A percentile compares a stretch with the other conserved stretches of the same genome.
Conservation (phyloP, 2,113 vertebrate genomes). For the Mystacornis crossleyi region DNA sequence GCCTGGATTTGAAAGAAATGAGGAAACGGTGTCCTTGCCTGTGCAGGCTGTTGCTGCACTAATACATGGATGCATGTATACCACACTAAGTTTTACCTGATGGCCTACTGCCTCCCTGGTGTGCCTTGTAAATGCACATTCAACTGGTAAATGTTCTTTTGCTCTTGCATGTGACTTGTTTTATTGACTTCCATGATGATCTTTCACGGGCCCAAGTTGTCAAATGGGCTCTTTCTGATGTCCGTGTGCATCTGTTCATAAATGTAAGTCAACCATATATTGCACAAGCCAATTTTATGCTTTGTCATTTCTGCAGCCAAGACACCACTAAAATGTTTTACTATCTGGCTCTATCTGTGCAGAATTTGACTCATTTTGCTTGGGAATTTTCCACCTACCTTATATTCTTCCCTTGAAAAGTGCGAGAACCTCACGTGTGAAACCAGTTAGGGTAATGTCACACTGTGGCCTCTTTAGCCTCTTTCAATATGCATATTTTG, state of each 20-base stretch:
- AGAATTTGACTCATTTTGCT: background rate
- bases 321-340: background rate
- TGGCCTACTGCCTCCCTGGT: background rate
- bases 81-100: background rate
- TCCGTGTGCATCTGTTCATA: background rate
- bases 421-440: background rate
- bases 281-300: background rate
- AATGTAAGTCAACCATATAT: background rate
- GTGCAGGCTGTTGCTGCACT: background rate
- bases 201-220: background rate
- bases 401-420: background rate
- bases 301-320: background rate
- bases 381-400: background rate
- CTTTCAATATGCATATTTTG: background rate
- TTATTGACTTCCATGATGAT: background rate
- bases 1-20: background rate
- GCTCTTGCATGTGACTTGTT: background rate
- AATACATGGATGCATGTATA: fast-evolving
- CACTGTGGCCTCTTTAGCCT: background rate
- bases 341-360: background rate
- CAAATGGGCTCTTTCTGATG: background rate
- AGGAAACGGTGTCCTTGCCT: background rate
- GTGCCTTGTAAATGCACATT: background rate
- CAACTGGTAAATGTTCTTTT: background rate
- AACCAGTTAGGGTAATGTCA: background rate